These are phyloP conservation scores for Pasiphila rectangulata DNA, from an alignment of 2,888 invertebrate species.

Conservation along the genomic window DNA sequence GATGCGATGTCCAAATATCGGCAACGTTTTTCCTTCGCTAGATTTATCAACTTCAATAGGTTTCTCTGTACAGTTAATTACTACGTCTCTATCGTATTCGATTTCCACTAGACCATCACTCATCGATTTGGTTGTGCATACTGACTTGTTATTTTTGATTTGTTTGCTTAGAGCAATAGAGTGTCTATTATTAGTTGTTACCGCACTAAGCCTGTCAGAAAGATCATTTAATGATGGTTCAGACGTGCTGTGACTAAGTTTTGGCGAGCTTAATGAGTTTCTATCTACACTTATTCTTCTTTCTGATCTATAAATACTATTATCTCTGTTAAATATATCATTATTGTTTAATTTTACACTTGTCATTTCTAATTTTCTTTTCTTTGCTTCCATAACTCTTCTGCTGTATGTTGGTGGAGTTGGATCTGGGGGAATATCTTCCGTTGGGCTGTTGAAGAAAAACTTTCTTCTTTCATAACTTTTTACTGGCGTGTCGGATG, in stretches of 20 bases:
- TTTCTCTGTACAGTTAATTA: conserved; percentile 67
- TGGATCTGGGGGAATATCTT: conserved; percentile 59
- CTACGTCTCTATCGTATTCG: conserved; percentile 76
- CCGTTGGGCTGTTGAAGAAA: conserved; percentile 53
- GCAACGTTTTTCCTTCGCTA: conserved; percentile 67
- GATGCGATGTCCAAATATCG: conserved; percentile 73
- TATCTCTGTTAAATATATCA: conserved; percentile 61
- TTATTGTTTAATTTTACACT: conserved; percentile 50
- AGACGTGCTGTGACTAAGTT: conserved; percentile 64
- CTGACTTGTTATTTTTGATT: conserved; percentile 43
- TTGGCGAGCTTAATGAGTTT: conserved; percentile 46
- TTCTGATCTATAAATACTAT: conserved; percentile 65
- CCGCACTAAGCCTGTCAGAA: conserved; percentile 60
- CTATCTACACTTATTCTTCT: conserved; percentile 59
- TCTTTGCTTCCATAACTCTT: conserved; percentile 73
- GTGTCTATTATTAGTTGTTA: conserved; percentile 51
- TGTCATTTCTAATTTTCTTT: conserved; percentile 73
- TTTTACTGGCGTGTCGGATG: conserved; percentile 60
- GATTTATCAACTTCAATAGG: conserved; percentile 47
- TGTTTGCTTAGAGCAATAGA: conserved; percentile 50
- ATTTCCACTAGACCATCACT: conserved; percentile 79
- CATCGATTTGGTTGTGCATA: conserved; percentile 67
- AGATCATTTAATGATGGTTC: conserved; percentile 68
- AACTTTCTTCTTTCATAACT: conserved; percentile 58
- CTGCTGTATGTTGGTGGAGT: conserved; percentile 72